phyloP scores from a whole-genome alignment of 2,113 vertebrate species.

The Ophthalmolycus amberensis region DNA sequence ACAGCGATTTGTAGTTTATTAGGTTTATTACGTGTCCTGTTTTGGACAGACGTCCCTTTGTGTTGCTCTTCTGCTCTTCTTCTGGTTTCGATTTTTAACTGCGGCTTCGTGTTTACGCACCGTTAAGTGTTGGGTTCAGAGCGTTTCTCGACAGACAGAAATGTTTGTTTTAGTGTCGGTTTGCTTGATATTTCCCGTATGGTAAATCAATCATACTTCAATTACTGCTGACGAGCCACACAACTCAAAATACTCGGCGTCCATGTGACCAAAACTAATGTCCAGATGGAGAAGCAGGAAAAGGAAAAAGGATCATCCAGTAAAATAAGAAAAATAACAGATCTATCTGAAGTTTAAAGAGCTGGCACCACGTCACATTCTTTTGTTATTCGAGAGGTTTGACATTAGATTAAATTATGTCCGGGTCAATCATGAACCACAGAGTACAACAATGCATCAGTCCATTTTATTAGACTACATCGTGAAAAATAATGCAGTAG shows the following conservation, averaged over 20 bases:
- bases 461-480: neutral
- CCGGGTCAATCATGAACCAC: neutral
- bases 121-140: neutral
- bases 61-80: neutral
- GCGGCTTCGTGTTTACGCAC: neutral
- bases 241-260: neutral
- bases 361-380: too few species aligned
- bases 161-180: constrained; percentile 1
- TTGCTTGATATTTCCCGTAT: neutral
- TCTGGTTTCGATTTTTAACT: neutral
- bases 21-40: constrained; percentile 2
- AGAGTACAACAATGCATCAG: neutral
- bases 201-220: constrained; percentile 10
- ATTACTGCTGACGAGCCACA: constrained; percentile 1
- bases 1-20: constrained; percentile 30
- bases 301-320: too few species aligned
- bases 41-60: constrained; percentile 19
- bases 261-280: constrained; percentile 7
- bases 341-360: neutral
- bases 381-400: neutral
- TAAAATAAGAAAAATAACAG: neutral
- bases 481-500: neutral
- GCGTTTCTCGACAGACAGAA: neutral
- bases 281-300: neutral
- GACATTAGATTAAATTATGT: neutral